Evolutionary conservation across 2,888 invertebrate genomes (phyloP).

Genomic region (Noctua janthe): DNA sequence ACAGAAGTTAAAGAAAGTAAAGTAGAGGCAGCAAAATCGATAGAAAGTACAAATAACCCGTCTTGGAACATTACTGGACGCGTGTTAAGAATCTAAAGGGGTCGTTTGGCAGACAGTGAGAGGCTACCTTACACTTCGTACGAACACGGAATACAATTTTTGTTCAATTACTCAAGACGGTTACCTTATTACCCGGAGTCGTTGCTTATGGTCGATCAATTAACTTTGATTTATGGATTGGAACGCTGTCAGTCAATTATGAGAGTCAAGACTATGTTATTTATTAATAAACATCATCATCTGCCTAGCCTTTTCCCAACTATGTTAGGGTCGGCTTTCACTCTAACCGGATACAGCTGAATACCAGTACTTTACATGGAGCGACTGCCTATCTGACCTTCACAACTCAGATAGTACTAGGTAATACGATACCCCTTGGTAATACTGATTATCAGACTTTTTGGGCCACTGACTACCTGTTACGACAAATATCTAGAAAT

Average conservation of each 20-base stretch:
- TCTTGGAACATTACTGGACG: conserved; percentile 62
- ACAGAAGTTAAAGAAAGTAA: conserved; percentile 57
- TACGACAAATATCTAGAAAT: too few relatives aligned
- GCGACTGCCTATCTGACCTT: too few relatives aligned
- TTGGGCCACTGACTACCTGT: too few relatives aligned
- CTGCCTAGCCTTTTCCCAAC: too few relatives aligned
- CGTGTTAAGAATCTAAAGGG: conserved; percentile 63
- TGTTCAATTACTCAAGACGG: conserved; percentile 57
- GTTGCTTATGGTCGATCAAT: background rate
- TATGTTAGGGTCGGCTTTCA: too few relatives aligned
- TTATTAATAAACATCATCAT: background rate
- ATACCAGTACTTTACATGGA: too few relatives aligned
- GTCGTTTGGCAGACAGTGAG: conserved; percentile 55
- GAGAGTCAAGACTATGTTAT: background rate
- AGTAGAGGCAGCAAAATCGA: conserved; percentile 57
- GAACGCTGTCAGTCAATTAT: background rate
- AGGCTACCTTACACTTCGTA: conserved; percentile 47
- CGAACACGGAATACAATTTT: conserved; percentile 51
- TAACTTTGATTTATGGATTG: background rate
- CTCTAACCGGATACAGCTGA: too few relatives aligned
- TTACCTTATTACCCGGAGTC: conserved; percentile 1
- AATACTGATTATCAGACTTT: too few relatives aligned
- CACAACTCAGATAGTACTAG: too few relatives aligned
- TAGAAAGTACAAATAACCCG: conserved; percentile 65
- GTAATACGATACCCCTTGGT: too few relatives aligned